A percentile compares a stretch with the other conserved stretches of the same genome.
Conservation (phyloP, 2,888 invertebrate genomes). For the Aleiodes alternator region DNA sequence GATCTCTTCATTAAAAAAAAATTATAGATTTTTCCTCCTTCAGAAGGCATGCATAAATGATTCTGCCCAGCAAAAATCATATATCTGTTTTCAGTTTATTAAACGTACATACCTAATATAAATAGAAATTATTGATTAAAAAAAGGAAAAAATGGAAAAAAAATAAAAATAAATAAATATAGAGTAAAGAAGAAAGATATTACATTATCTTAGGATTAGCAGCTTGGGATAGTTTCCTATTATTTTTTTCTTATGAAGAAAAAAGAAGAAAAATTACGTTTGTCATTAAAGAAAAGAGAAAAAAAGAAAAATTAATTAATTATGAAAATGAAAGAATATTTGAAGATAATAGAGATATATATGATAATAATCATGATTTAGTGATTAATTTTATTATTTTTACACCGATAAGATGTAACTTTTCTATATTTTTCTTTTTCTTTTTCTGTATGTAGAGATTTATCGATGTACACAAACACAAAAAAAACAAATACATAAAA, state of each 20-base stretch:
- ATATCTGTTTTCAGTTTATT: conserved; percentile 72
- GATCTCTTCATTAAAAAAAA: background rate
- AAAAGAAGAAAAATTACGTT: conserved; percentile 21
- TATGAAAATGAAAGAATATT: conserved; percentile 45
- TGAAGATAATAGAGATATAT: conserved; percentile 44
- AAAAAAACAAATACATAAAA: conserved; percentile 47
- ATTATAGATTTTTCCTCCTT: background rate
- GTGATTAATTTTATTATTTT: conserved; percentile 72
- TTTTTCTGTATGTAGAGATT: conserved; percentile 63
- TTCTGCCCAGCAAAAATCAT: conserved; percentile 65
- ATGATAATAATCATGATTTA: conserved; percentile 64
- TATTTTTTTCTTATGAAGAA: conserved; percentile 51
- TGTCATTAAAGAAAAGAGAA: background rate
- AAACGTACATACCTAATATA: conserved; percentile 73
- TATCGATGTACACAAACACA: conserved; percentile 67
- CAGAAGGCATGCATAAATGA: conserved; percentile 50
- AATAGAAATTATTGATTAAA: conserved; percentile 70
- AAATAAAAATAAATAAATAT: conserved; percentile 44
- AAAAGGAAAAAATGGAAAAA: conserved; percentile 33
- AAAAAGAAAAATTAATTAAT: background rate
- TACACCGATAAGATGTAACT: conserved; percentile 66
- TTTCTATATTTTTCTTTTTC: conserved; percentile 49
- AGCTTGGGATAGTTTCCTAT: conserved; percentile 73
- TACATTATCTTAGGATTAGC: conserved; percentile 74
- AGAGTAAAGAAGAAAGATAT: conserved; percentile 60